Base-by-base conservation (phyloP, 2,888 invertebrate species). In the Apodemia zela region DNA sequence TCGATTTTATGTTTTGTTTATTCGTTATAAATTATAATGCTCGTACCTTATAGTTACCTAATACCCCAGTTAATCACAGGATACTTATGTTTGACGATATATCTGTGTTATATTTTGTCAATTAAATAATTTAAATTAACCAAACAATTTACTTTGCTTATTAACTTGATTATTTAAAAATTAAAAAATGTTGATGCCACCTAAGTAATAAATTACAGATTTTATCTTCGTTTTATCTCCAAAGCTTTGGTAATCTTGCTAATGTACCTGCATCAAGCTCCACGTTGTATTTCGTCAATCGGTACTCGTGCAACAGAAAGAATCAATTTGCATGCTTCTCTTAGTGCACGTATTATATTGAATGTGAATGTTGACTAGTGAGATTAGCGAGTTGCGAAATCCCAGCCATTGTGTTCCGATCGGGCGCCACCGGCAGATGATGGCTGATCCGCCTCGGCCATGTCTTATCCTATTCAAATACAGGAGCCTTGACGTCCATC, bases 401-500 rank as follows among this genome's bases (percentile, higher is more conserved):
- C 66, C 63, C 47, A 65, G 68, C 76, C 68, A 81, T 82, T 82
- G 42, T 45, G 81, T 82, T 67, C 68, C 62, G 61, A 65, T 71
- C 70, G 71, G 71, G 72, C 75, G 71, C 71, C 71, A 69, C 67
- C 68, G 63, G 61, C 60, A 63, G 65, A 54, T 64, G 60, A 66
- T 64, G 66, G 68, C 65, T 62, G 72, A 66, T 71, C 76, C 80
- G 79, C 80, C 79, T 74, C 69, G 67, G 61, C 66, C 68, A 38
- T 75, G 74, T 71, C 63, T 63, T 65, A 68, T 68, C 67, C 67
- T 61, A 66, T 66, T 67, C 66, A 67, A 60, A 64, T 62, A 51
- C 67, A 72, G 73, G 65, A 76, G 74, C 88, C 88, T 87, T 87
- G 82, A 85, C 68, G 85, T 85, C 85, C 76, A 75, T 82, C 81